Evolutionary conservation across 2,797 vertebrate genomes (phyloP).

Genomic region (Denticeps clupeoides): DNA sequence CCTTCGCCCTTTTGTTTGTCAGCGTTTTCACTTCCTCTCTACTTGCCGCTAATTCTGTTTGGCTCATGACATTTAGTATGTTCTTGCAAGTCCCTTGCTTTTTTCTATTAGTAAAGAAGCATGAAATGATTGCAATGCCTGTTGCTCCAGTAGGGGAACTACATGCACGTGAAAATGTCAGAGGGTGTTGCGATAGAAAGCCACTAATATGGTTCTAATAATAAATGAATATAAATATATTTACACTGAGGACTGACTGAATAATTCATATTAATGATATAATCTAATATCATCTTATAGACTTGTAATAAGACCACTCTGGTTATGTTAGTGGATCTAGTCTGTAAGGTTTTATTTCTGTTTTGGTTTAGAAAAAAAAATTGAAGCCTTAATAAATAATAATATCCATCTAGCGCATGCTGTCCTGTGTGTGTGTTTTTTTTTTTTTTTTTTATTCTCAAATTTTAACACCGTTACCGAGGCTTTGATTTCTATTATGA

Average conservation of each 20-base stretch:
- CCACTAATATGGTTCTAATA: constrained; percentile 54
- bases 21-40: no score
- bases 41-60: no score
- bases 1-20: no score
- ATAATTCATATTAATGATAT: constrained; percentile 49
- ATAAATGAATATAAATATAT: constrained; percentile 61
- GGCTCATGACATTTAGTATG: no score
- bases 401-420: constrained; percentile 57
- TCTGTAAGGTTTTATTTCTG: constrained; percentile 51
- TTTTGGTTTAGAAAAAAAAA: constrained; percentile 67
- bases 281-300: constrained; percentile 52
- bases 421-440: background rate
- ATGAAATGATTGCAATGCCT: constrained; percentile 56
- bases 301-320: constrained; percentile 62
- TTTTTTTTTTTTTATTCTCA: no score
- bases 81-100: no score
- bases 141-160: constrained; percentile 47
- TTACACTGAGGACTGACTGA: constrained; percentile 47
- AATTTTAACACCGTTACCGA: background rate
- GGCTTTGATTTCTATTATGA: background rate
- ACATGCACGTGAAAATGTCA: constrained; percentile 59
- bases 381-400: constrained; percentile 92
- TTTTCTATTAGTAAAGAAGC: constrained; percentile 41
- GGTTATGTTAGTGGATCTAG: constrained; percentile 63
- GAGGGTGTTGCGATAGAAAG: constrained; percentile 64